Base-by-base conservation (phyloP, 2,797 vertebrate species). In the Poeciliopsis infans region DNA sequence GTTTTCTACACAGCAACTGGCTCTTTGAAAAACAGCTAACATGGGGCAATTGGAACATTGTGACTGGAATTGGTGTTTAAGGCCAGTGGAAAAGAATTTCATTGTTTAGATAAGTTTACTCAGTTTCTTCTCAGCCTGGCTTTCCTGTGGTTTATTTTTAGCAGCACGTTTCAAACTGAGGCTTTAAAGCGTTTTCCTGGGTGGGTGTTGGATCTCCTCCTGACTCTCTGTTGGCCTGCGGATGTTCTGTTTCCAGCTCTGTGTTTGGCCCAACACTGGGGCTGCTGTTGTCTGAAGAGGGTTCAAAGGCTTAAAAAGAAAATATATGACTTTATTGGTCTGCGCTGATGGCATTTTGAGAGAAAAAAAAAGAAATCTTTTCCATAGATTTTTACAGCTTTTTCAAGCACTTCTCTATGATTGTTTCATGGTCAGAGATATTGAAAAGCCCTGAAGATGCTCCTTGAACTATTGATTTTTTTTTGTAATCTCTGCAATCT, bases 231-330 rank as follows among this genome's bases (percentile, higher is more conserved):
- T 71, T 84, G 82, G 87, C 85, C 78, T 39, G 47, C 33, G 70
- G 55, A 68, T 46, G 7, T 36, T 33, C 57, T 61, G 43, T 76
- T 79, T 83, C 72, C 45, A 72, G 15, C 3, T 25, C 53, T 72
- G 74, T 25, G 18, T 77, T 86, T 81, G 78, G 80, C 68, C 72
- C 7, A 59, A 74, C 74, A 74, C 77, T 81, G 78, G 15, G 73
- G 76, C 55, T 82, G 25, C 7, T 73, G 77, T 77, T 78, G 47
- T 76, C 28, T 72, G 69, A 77, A 80, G 81, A 84, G 81, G 66
- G 76, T 83, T 84, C 80, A 87, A 79, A 84, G 73, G 74, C 59
- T 61, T 61, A 33, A 74, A 78, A 46, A 81, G 61, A 83, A 80
- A 76, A 41, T 49, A 72, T 78, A 55, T 77, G 61, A 80, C 39